Evolutionary conservation across 2,888 invertebrate genomes (phyloP).

Genomic region (Stenodema calcarata): DNA sequence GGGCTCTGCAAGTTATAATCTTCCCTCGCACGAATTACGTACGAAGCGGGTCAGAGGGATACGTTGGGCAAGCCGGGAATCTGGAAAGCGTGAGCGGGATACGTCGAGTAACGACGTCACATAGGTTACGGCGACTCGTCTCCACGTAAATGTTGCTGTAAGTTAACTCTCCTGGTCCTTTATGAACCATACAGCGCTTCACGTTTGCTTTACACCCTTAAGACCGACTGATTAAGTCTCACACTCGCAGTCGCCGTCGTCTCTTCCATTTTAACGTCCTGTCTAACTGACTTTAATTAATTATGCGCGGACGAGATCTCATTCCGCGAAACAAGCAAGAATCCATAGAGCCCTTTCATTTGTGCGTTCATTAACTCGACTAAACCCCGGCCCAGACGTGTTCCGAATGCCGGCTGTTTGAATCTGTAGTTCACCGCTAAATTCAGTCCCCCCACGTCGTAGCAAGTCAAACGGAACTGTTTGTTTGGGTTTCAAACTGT

Average conservation of each 20-base stretch:
- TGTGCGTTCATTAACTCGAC: not conserved
- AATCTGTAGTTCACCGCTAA: not conserved
- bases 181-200: not conserved
- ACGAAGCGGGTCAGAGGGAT: not conserved
- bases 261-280: not conserved
- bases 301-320: not conserved
- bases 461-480: not conserved
- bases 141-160: not conserved
- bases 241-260: not conserved
- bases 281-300: not conserved
- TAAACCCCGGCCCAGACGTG: not conserved
- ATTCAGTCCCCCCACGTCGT: not conserved
- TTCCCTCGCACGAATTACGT: conserved; percentile 1
- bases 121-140: not conserved
- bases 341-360: not conserved
- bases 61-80: not conserved
- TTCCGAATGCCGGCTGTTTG: not conserved
- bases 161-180: not conserved
- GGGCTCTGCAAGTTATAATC: conserved; percentile 18
- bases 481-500: not conserved
- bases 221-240: not conserved
- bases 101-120: not conserved
- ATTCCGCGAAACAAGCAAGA: not conserved
- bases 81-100: not conserved
- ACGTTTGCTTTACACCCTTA: not conserved